Conservation (phyloP, 1,140 invertebrate genomes). For the Acromyrmex charruanus region DNA sequence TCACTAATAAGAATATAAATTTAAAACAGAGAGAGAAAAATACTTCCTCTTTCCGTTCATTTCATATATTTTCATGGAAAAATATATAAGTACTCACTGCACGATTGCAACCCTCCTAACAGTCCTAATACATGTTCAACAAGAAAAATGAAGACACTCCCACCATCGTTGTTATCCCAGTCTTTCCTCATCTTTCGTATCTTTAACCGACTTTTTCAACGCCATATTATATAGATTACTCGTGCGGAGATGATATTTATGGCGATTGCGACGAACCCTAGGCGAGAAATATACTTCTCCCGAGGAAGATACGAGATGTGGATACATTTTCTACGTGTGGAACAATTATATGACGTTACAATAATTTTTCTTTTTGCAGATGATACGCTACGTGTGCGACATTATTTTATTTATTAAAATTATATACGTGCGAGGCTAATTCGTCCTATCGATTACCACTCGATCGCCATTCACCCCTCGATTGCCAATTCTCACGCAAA, state of each 20-base stretch:
- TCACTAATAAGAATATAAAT: too few species aligned
- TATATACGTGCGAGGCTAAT: background rate
- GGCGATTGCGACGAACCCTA: background rate
- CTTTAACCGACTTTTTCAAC: constrained; percentile 71
- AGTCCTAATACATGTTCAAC: constrained; percentile 26
- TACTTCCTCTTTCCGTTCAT: background rate
- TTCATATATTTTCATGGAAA: background rate
- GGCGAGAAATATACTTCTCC: background rate
- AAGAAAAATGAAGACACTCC: constrained; percentile 43
- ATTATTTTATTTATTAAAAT: background rate
- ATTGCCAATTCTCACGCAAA: constrained; percentile 21
- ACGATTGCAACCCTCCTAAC: constrained; percentile 71
- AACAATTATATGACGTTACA: background rate
- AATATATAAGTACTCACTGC: constrained; percentile 14
- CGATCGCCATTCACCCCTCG: constrained; percentile 6
- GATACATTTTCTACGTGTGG: background rate
- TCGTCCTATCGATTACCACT: background rate
- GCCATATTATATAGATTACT: constrained; percentile 19
- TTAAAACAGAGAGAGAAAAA: background rate
- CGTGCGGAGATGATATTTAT: constrained; percentile 30
- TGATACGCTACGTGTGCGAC: background rate
- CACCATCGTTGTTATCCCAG: background rate
- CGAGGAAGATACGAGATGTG: background rate
- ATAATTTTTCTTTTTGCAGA: too few species aligned
- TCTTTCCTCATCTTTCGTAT: constrained; percentile 67